Evolutionary conservation across 2,888 invertebrate genomes (phyloP).

Genomic region (Cryptophagus acutangulus): DNA sequence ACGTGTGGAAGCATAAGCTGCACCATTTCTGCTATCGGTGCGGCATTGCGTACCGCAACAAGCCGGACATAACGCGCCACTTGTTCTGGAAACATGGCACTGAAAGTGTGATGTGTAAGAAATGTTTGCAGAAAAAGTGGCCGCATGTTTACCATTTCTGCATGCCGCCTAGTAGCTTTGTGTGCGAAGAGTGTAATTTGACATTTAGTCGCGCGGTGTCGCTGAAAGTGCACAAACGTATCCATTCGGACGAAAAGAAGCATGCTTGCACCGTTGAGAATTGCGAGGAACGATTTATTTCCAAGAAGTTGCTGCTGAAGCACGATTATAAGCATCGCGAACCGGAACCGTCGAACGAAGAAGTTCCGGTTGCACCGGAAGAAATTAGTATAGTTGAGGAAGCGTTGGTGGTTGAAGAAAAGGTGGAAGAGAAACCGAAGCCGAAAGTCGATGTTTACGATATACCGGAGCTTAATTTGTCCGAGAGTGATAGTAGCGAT

Average conservation of each 20-base stretch:
- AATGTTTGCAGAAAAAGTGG: constrained; percentile 85
- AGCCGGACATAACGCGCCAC: constrained; percentile 83
- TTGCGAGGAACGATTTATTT: constrained; percentile 75
- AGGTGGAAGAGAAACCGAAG: constrained; percentile 36
- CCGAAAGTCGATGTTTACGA: constrained; percentile 61
- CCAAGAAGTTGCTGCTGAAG: constrained; percentile 69
- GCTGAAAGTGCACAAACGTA: constrained; percentile 77
- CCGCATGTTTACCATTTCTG: constrained; percentile 90
- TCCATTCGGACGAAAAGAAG: constrained; percentile 65
- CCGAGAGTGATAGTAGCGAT: constrained; percentile 75
- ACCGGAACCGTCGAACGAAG: constrained; percentile 36
- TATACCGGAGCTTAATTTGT: constrained; percentile 76
- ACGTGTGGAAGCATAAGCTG: constrained; percentile 87
- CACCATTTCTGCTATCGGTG: constrained; percentile 84
- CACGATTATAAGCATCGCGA: constrained; percentile 63
- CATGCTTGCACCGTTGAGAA: constrained; percentile 66
- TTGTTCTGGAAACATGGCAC: constrained; percentile 91
- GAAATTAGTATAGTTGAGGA: constrained; percentile 22
- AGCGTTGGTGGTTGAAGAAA: constrained; percentile 19
- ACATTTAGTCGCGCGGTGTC: constrained; percentile 72
- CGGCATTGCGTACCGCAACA: constrained; percentile 82
- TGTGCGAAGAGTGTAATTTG: constrained; percentile 75
- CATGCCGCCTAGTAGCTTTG: constrained; percentile 70
- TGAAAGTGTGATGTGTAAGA: constrained; percentile 79
- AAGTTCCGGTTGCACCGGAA: constrained; percentile 17